phyloP scores from a whole-genome alignment of 2,113 vertebrate genomes.

The Heptranchias perlo region DNA sequence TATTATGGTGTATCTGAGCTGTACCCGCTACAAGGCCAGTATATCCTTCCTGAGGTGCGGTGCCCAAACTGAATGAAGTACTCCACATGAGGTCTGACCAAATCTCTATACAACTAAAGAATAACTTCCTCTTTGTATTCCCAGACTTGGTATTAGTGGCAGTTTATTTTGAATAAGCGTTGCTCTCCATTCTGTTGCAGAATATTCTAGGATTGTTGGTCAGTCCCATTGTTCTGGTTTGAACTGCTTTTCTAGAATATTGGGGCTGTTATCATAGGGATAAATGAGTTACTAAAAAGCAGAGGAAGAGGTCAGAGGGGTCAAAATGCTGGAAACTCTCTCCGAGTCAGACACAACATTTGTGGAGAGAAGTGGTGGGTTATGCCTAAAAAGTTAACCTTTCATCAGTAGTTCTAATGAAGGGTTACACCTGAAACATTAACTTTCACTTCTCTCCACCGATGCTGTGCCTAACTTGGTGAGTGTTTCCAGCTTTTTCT shows the following conservation, averaged over 20 bases:
- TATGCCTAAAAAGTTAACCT: no score
- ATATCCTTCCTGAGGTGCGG: neutral
- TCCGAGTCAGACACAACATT: neutral
- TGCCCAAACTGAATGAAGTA: neutral
- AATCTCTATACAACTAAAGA: neutral
- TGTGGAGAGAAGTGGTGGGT: neutral
- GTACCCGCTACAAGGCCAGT: neutral
- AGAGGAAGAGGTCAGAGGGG: neutral
- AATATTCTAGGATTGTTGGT: neutral
- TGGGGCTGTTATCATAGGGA: neutral
- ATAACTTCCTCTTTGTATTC: neutral
- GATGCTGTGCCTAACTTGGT: neutral
- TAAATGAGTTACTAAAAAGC: neutral
- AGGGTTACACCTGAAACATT: neutral
- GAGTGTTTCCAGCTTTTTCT: neutral
- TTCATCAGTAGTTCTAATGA: neutral
- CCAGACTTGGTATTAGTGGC: neutral
- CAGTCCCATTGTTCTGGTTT: neutral
- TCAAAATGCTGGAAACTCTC: neutral
- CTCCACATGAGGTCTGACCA: slow-evolving; percentile 10
- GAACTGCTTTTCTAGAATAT: neutral
- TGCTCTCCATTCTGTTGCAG: neutral
- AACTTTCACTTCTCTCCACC: neutral
- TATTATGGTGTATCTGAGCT: neutral
- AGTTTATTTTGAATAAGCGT: neutral